Percentiles rank a stretch among this genome's conserved stretches.
These are phyloP conservation scores for Poeciliopsis turneri DNA, from an alignment of 2,797 vertebrate species.

Conservation along the genomic window DNA sequence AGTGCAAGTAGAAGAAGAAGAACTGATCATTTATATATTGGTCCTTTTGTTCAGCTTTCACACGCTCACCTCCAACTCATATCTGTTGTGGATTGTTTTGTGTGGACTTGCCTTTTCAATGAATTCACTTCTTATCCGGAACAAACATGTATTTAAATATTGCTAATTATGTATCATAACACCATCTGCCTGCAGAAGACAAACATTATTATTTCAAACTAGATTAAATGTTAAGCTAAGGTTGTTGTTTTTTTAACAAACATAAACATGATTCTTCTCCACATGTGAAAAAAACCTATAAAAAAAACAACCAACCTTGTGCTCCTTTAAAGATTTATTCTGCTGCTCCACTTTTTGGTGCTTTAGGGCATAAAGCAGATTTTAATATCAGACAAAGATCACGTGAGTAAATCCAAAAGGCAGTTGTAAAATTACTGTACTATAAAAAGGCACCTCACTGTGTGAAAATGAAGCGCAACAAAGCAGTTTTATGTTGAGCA, in stretches of 20 bases:
- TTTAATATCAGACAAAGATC: not conserved
- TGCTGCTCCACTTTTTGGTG: not conserved
- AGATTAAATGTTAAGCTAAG: not conserved
- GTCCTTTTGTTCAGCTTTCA: not conserved
- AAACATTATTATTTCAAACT: not conserved
- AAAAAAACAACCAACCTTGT: not conserved
- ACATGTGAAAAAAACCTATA: not conserved
- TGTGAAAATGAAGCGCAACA: conserved; percentile 3
- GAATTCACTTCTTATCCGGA: not conserved
- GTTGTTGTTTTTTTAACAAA: not conserved
- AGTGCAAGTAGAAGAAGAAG: not conserved
- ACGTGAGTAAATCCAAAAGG: not conserved
- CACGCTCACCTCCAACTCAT: not conserved
- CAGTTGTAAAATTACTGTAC: not conserved
- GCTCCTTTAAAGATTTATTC: not conserved
- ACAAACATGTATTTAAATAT: not conserved
- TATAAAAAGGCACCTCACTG: not conserved
- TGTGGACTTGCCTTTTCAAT: not conserved
- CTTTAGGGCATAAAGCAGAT: not conserved
- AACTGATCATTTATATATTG: not conserved
- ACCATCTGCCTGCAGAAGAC: not conserved
- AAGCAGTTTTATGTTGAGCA: conserved; percentile 6
- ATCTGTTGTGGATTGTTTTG: not conserved
- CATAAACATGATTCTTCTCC: not conserved
- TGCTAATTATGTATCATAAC: not conserved